Evolutionary conservation across 2,888 invertebrate species (phyloP), one percentile per base, ranked within the genome.

Genomic region (Celastrina argiolus): DNA sequence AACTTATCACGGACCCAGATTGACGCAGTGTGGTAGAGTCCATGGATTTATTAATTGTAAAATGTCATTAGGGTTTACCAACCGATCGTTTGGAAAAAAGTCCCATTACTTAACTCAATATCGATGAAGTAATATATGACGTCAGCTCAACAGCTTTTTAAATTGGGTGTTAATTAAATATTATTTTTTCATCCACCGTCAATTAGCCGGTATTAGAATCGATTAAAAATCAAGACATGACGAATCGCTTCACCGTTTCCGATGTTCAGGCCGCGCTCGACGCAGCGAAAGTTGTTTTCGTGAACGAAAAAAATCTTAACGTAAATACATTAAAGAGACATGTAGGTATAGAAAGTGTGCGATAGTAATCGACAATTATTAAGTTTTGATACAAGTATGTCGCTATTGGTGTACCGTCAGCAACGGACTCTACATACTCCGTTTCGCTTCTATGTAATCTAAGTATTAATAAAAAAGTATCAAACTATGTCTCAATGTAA

Each of bases 251-350:
- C 39, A 39, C 61, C 22, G 39, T 70, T 67, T 45, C 64, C 67
- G 70, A 70, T 65, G 71, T 68, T 70, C 70, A 69, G 70, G 68
- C 68, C 45, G 67, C 56, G 67, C 64, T 58, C 28, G 71, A 66
- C 71, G 58, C 66, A 69, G 69, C 74, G 74, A 70, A 71, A 73
- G 72, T 71, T 72, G 71, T 71, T 72, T 71, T 71, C 69, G 67
- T 67, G 56, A 65, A 67, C 64, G 66, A 59, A 67, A 58, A 63
- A 58, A 64, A 68, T 66, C 61, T 68, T 64, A 58, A 65, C 67
- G 66, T 58, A 39, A 66, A 71, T 41, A 56, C 22, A 64, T 68
- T 56, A 65, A 51, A 31, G 61, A 65, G 41, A 31, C 61, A 39
- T 65, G 61, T 51, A 51, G 51, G 39, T 61, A 61, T 61, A 61